These are phyloP conservation scores for Netelia fuscicornis DNA, from an alignment of 2,888 invertebrate species.

Conservation along the genomic window DNA sequence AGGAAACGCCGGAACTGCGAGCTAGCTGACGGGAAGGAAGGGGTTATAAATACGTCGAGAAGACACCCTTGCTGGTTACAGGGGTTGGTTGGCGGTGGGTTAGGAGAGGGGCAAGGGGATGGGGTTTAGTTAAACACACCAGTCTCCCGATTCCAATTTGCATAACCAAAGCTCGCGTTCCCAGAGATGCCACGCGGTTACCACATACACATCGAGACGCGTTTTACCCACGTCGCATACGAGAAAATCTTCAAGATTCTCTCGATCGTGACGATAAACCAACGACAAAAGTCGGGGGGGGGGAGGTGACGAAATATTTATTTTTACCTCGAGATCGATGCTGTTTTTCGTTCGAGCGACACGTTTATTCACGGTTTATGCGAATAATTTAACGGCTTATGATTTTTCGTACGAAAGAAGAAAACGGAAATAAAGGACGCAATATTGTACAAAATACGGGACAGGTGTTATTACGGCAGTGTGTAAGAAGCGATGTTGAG, in stretches of 20 bases:
- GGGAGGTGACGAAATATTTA: background rate
- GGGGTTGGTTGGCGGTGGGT: slow-evolving; percentile 20
- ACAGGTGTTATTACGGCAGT: slow-evolving; percentile 4
- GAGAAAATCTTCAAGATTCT: slow-evolving; percentile 29
- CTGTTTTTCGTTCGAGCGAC: slow-evolving; percentile 9
- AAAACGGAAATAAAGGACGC: background rate
- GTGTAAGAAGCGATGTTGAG: background rate
- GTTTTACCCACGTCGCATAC: slow-evolving; percentile 45
- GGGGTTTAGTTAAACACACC: slow-evolving; percentile 79
- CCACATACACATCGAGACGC: slow-evolving; percentile 21
- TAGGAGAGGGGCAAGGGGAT: slow-evolving; percentile 54
- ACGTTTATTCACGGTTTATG: slow-evolving; percentile 43
- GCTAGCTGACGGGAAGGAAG: slow-evolving; percentile 74
- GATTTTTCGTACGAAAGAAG: slow-evolving; percentile 1
- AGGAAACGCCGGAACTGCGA: slow-evolving; percentile 72
- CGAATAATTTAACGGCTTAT: slow-evolving; percentile 37
- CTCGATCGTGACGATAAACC: slow-evolving; percentile 3
- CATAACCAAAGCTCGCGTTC: slow-evolving; percentile 80
- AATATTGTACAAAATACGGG: background rate
- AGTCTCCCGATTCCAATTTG: slow-evolving; percentile 78
- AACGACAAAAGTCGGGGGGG: background rate
- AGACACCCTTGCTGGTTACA: slow-evolving; percentile 75
- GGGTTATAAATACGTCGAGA: slow-evolving; percentile 81
- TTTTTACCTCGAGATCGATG: background rate
- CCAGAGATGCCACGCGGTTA: slow-evolving; percentile 65